Conservation (phyloP, 2,797 vertebrate genomes). For the Sebastes trivittatus region DNA sequence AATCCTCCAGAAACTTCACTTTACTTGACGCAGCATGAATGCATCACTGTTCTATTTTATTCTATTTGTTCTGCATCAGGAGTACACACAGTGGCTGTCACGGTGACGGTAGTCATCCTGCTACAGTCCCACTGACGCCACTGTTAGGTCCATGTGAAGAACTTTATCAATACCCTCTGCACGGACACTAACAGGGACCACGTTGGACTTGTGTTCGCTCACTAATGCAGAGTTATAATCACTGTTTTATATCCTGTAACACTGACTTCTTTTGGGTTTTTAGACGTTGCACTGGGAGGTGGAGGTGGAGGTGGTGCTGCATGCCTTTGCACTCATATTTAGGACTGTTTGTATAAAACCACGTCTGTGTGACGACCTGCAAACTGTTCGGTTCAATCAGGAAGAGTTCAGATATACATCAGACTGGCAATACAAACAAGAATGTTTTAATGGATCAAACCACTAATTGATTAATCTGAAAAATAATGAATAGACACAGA, state of each 20-base stretch:
- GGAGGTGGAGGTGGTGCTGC: slow-evolving; percentile 26
- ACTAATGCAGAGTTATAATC: neutral
- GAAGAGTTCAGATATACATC: neutral
- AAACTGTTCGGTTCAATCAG: neutral
- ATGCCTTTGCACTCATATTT: slow-evolving; percentile 57
- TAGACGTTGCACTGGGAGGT: neutral
- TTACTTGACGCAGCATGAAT: slow-evolving; percentile 28
- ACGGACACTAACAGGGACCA: neutral
- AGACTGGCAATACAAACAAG: neutral
- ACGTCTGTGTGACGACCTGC: slow-evolving; percentile 10
- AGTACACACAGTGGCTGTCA: neutral
- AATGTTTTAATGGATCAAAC: neutral
- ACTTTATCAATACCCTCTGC: neutral
- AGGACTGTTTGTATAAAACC: slow-evolving; percentile 49
- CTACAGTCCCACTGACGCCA: neutral
- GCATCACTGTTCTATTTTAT: neutral
- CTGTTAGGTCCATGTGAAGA: neutral
- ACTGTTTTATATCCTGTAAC: neutral
- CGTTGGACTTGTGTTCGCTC: neutral
- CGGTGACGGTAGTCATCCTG: neutral
- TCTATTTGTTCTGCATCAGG: neutral
- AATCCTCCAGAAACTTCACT: neutral
- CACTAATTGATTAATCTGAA: neutral
- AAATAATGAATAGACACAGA: no score
- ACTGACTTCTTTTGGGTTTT: neutral